Base-by-base conservation (phyloP, 2,888 invertebrate species). In the Spialia ferax region DNA sequence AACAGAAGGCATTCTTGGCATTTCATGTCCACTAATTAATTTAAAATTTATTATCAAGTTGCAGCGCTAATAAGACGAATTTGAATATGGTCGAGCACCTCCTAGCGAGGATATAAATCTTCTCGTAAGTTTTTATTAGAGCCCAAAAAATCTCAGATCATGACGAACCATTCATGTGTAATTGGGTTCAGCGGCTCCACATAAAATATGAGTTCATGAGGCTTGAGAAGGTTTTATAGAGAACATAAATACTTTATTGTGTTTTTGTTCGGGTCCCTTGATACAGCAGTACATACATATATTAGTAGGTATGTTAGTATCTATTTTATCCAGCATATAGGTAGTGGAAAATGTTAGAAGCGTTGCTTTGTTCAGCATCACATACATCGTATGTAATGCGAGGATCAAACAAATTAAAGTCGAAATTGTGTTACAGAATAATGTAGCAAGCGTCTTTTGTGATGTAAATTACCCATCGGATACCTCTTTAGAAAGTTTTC, bases 221-320 rank as follows among this genome's bases (percentile, higher is more conserved):
- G 77, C 78, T 80, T 81, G 79, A 80, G 83, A 85, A 80, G 82
- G 84, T 89, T 93, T 93, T 93, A 93, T 92, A 84, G 90, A 84
- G 81, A 86, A 84, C 86, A 92, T 91, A 92, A 92, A 93, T 86
- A 85, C 84, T 91, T 92, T 91, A 91, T 90, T 89, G 87, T 87
- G 80, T 86, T 89, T 87, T 87, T 86, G 85, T 89, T 75, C 80
- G 80, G 73, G 75, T 77, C 75, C 74, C 77, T 82, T 81, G 77
- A 82, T 84, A 82, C 81, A 79, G 38, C 5, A n/a, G 35, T 76
- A 2, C 6, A 20, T 52, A 23, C 65, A 45, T 45, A 20, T 1
- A 20, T 45, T 20, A 76, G 78, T 82, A 77, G 22, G 0, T 48
- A 42, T 76, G 78, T 82, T 77, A 4, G n/a, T 48, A 64, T 66